Percentiles rank a stretch among this genome's conserved stretches.
Evolutionary conservation across 2,113 vertebrate genomes (phyloP).

Genomic region (Nycticryphes semicollaris): DNA sequence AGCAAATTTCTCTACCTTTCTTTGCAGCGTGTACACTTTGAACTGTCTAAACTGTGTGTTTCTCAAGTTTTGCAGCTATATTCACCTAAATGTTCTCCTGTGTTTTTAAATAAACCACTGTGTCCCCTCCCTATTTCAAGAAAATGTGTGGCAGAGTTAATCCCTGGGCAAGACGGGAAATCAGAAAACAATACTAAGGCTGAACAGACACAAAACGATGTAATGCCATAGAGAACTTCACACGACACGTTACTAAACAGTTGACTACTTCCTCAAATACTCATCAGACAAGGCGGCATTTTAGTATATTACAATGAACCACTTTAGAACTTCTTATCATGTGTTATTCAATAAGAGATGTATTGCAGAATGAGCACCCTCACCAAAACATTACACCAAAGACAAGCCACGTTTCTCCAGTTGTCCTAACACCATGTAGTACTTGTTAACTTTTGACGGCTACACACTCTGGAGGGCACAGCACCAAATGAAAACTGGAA

Average conservation of each 20-base stretch:
- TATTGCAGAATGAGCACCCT: not conserved
- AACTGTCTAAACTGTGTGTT: not conserved
- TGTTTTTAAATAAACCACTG: not conserved
- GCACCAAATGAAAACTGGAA: not conserved
- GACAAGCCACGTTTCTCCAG: not conserved
- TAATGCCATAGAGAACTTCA: not conserved
- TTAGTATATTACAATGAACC: not conserved
- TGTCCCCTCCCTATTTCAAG: not conserved
- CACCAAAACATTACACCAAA: not conserved
- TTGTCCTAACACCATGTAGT: rapidly evolving
- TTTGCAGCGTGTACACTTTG: not conserved
- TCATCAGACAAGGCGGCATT: not conserved
- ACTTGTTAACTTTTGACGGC: not conserved
- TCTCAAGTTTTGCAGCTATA: not conserved
- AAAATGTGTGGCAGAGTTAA: not conserved
- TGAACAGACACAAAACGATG: not conserved
- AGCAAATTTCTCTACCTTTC: not conserved
- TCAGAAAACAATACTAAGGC: not conserved
- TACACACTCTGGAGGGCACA: not conserved
- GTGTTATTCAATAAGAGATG: not conserved
- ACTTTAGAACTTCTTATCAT: not conserved
- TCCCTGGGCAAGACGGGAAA: not conserved
- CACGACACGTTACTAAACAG: not conserved
- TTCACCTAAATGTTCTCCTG: not conserved
- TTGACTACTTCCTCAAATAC: not conserved